Evolutionary conservation across 2,113 vertebrate genomes (phyloP).

Genomic region (Mesitornis unicolor): DNA sequence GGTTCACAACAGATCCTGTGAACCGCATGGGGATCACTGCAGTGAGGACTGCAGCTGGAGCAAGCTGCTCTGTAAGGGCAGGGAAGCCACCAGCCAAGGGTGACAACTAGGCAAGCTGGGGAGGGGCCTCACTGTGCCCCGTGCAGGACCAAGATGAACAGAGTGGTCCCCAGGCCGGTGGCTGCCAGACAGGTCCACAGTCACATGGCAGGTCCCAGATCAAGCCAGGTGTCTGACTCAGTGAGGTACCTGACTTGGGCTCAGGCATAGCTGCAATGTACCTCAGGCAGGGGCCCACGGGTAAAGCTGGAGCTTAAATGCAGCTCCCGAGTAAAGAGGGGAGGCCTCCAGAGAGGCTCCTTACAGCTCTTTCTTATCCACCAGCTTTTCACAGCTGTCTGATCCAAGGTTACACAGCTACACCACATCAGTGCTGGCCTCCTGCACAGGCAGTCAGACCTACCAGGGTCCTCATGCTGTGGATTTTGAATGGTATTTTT

Average conservation of each 20-base stretch:
- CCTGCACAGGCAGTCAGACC: neutral
- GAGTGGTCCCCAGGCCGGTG: neutral
- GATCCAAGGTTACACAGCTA: neutral
- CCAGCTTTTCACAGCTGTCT: neutral
- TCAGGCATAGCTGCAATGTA: fast-evolving
- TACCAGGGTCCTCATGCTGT: neutral
- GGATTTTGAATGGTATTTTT: neutral
- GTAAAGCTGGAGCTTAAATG: neutral
- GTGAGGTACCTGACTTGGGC: neutral
- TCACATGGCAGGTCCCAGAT: neutral
- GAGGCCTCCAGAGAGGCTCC: neutral
- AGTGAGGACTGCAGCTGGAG: neutral
- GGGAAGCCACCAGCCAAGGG: neutral
- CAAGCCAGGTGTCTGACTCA: neutral
- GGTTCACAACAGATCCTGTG: fast-evolving
- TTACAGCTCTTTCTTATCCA: neutral
- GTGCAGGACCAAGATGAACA: fast-evolving
- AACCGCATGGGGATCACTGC: fast-evolving
- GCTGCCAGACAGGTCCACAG: neutral
- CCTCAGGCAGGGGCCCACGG: neutral
- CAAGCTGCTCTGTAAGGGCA: neutral
- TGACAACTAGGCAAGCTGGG: neutral
- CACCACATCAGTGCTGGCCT: neutral
- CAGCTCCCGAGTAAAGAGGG: neutral
- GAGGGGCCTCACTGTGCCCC: fast-evolving